phyloP scores from a whole-genome alignment of 2,113 vertebrate species.

The Xiphophorus couchianus region DNA sequence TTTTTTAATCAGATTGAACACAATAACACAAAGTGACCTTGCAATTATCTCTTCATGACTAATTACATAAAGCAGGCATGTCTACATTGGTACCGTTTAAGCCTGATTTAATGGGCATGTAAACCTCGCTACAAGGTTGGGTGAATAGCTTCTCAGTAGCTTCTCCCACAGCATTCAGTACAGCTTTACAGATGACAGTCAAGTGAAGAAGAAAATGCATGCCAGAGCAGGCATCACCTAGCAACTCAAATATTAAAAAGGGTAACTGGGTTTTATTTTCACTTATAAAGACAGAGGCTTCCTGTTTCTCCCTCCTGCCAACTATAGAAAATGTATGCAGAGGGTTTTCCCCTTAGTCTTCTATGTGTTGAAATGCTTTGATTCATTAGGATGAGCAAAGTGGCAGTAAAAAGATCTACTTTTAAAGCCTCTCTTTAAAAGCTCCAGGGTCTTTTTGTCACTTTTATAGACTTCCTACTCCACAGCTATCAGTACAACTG shows the following conservation, averaged over 20 bases:
- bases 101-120: slow-evolving; percentile 70
- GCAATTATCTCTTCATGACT: slow-evolving; percentile 53
- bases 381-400: slow-evolving; percentile 60
- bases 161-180: slow-evolving; percentile 56
- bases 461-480: slow-evolving; percentile 66
- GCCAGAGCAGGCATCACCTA: slow-evolving; percentile 54
- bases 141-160: slow-evolving; percentile 51
- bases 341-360: not conserved
- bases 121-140: slow-evolving; percentile 55
- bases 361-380: slow-evolving; percentile 37
- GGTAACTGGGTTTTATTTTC: slow-evolving; percentile 62
- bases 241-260: slow-evolving; percentile 73
- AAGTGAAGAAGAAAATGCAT: slow-evolving; percentile 45
- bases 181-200: slow-evolving; percentile 25
- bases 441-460: slow-evolving; percentile 51
- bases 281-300: slow-evolving; percentile 59
- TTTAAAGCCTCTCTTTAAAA: slow-evolving; percentile 71
- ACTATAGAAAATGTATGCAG: slow-evolving; percentile 21
- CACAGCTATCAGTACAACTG: slow-evolving; percentile 24
- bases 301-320: slow-evolving; percentile 52
- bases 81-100: slow-evolving; percentile 56
- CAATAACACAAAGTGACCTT: slow-evolving; percentile 57
- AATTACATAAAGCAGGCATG: slow-evolving; percentile 56
- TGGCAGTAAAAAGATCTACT: slow-evolving; percentile 57
- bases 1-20: slow-evolving; percentile 52